A percentile compares a stretch with the other conserved stretches of the same genome.
Conservation (phyloP, 2,888 invertebrate genomes). For the Nomada ferruginata region DNA sequence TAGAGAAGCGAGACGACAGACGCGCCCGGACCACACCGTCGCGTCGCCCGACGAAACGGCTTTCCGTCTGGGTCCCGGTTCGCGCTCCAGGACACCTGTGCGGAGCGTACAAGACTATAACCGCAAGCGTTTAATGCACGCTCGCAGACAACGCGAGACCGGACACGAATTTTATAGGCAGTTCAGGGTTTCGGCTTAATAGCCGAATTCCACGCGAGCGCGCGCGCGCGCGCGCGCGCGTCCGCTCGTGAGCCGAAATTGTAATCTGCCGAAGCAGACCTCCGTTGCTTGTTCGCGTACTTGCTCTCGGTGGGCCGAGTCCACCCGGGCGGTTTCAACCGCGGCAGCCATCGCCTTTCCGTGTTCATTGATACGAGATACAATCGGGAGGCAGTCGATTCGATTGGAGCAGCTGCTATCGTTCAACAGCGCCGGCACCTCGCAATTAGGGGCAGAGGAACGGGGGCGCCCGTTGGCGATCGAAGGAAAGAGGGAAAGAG, state of each 20-base stretch:
- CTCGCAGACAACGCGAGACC: conserved; percentile 80
- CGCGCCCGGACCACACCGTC: neutral
- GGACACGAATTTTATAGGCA: conserved; percentile 84
- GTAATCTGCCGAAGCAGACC: neutral
- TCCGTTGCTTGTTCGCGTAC: neutral
- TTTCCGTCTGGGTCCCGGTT: conserved; percentile 3
- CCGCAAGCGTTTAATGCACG: conserved; percentile 80
- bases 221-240: conserved; percentile 32
- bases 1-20: neutral
- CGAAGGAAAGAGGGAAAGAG: neutral
- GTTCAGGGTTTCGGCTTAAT: conserved; percentile 82
- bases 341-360: neutral
- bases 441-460: neutral
- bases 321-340: no score
- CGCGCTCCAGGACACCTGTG: conserved; percentile 67
- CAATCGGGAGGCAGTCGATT: neutral
- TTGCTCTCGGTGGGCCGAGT: neutral
- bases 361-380: neutral
- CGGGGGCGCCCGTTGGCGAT: no score
- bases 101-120: conserved; percentile 70
- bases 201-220: conserved; percentile 81
- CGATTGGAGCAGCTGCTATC: neutral
- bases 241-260: conserved; percentile 28
- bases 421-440: neutral
- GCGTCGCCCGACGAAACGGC: conserved; percentile 1